These are phyloP conservation scores for Catharus bicknelli DNA, from an alignment of 2,113 vertebrate genomes.

Conservation along the genomic window DNA sequence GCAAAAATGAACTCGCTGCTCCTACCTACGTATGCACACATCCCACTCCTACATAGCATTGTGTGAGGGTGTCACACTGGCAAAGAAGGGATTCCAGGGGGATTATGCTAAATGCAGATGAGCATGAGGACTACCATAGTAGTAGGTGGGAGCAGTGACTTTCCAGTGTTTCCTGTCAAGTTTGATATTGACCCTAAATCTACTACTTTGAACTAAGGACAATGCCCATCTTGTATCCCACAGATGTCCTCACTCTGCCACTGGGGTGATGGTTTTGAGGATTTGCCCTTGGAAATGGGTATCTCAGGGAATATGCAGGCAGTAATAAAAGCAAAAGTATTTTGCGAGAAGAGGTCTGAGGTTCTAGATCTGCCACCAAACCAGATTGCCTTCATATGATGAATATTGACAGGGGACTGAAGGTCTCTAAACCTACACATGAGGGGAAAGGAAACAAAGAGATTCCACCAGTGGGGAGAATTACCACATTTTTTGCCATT, in stretches of 20 bases:
- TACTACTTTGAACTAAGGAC: not conserved
- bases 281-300: not conserved
- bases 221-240: not conserved
- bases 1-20: not conserved
- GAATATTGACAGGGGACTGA: not conserved
- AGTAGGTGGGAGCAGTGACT: not conserved
- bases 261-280: not conserved
- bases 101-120: not conserved
- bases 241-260: not conserved
- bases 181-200: not conserved
- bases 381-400: not conserved
- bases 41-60: accelerated
- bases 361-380: not conserved
- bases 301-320: not conserved
- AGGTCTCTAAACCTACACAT: not conserved
- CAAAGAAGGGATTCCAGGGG: not conserved
- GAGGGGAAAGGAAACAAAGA: not conserved
- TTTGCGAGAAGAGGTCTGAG: not conserved
- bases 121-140: not conserved
- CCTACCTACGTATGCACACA: not conserved
- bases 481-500: not conserved
- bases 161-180: not conserved
- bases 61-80: not conserved
- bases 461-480: not conserved
- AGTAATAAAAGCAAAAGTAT: not conserved